Evolutionary conservation across 2,113 vertebrate species (phyloP), one percentile per base, ranked within the genome.

Genomic region (Saguinus midas): DNA sequence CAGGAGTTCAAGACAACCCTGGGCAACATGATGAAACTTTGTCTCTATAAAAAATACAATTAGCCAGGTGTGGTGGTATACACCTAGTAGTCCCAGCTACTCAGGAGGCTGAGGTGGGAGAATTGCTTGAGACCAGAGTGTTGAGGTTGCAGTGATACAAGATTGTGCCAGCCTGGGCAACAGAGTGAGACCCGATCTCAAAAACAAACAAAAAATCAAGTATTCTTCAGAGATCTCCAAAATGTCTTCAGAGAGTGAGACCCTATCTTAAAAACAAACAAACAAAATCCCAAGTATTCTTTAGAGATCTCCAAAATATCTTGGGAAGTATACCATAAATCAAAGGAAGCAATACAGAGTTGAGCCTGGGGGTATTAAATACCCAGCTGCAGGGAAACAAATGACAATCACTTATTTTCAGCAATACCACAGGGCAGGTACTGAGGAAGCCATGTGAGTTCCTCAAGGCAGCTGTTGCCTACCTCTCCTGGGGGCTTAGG

Each of bases 401-500:
- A 82, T 58, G 55, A 50, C 86, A 93, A 91, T 66, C 20, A 76
- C 45, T 76, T 68, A 48, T 27, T 81, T 35, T 76, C 50, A 89
- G 48, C 79, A 95, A 91, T 27, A 55, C 23, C 48, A 76, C 7
- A 89, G 21, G 29, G 16, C 32, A 87, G 73, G 13, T 57, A 52
- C 58, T 83, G 29, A 93, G 50, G 55, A 85, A 92, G 84, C 12
- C 40, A 75, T 25, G 48, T 32, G 75, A 93, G 57, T 18, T 66
- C 35, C 37, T 84, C 27, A 72, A 73, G 43, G 37, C 4, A 55
- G 29, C 80, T 32, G 66, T 91, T 61, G 97, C 98, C 25, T 97
- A 99, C 99, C 98, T 99, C 78, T 98, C 93, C 23, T 96, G 98
- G 10, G 83, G 48, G 61, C 79, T 91, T 81, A 25, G 6, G 68